Conservation (phyloP, 92 coral and sea anemone species). For the Desmophyllum pertusum region DNA sequence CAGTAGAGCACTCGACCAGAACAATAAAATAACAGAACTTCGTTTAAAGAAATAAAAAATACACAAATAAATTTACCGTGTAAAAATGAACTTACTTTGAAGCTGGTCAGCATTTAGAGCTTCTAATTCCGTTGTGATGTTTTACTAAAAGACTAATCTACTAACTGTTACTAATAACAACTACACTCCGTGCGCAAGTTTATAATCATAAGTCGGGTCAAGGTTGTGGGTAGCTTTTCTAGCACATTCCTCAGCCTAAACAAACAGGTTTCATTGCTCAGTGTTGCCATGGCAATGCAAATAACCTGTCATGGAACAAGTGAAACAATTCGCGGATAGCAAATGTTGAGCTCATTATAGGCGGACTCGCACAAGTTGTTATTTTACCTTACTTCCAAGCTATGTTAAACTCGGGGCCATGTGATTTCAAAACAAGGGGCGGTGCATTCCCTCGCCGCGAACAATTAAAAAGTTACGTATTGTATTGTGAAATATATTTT, state of each 20-base stretch:
- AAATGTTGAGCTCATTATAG: conserved; percentile 10
- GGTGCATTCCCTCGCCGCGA: neutral
- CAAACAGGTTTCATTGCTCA: conserved; percentile 25
- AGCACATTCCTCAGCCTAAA: conserved; percentile 45
- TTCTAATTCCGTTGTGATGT: neutral
- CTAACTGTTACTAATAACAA: conserved; percentile 35
- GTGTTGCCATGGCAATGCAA: conserved; percentile 19
- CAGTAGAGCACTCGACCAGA: conserved; percentile 14
- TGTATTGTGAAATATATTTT: conserved; percentile 1
- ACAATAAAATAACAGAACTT: conserved; percentile 1
- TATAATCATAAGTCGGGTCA: conserved; percentile 25
- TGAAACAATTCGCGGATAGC: conserved; percentile 11
- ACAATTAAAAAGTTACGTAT: conserved; percentile 8
- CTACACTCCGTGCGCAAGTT: conserved; percentile 2
- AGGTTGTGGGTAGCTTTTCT: conserved; percentile 22
- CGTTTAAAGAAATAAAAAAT: neutral
- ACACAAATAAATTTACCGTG: conserved; percentile 18
- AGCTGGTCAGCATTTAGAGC: neutral
- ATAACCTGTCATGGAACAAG: conserved; percentile 41
- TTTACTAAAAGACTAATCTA: conserved; percentile 11
- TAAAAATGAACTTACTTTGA: conserved; percentile 15
- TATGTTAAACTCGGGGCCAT: neutral
- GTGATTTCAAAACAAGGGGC: neutral
- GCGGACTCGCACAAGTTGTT: neutral
- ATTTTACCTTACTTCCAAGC: conserved; percentile 11